Evolutionary conservation across 2,113 vertebrate genomes (phyloP), one percentile per base, ranked within the genome.

Genomic region (Scomber japonicus): DNA sequence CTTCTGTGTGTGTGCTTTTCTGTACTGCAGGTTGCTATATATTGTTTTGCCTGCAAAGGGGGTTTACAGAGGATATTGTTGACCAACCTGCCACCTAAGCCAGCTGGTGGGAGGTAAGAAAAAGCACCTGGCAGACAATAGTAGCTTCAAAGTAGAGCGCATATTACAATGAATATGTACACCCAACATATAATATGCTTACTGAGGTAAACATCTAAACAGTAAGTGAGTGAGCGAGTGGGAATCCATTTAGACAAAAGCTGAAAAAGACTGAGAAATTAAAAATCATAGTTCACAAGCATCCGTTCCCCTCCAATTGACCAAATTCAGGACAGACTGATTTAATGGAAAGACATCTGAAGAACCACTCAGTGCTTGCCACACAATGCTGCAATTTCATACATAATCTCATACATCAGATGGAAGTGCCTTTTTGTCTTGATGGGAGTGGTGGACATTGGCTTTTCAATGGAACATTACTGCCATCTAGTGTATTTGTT

Each of bases 401-500:
- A 63, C 30, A 69, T 65, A 57, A 81, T 69, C 44, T 50, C 21
- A 62, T 54, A 59, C 74, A 83, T 86, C 64, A 81, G 24, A 60
- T 31, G 1, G 2, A 50, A 55, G 59, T 45, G 53, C 8, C 5
- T 57, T 65, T 76, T 19, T 51, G 50, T 49, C 35, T 27, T 30
- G 30, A 63, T 75, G 85, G 83, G 83, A 83, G 86, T 84, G 86
- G 86, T 75, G 19, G 53, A 27, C 11, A 3, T 6, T 11, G 44
- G 19, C 0, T 69, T 40, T 86, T 40, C 50, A 63, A 2, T 85
- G 79, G 73, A 86, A 8, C 90, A 78, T 84, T 72, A 94, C 80
- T 95, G 93, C 92, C 93, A 93, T 88, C 95, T 94, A 82, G 87
- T 83, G 93, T 1, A 0, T 3, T 12, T 50, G 13, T 2, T 14